Percentiles rank a stretch among this genome's conserved stretches.
Conservation (phyloP, 2,113 vertebrate genomes). For the Perca flavescens region DNA sequence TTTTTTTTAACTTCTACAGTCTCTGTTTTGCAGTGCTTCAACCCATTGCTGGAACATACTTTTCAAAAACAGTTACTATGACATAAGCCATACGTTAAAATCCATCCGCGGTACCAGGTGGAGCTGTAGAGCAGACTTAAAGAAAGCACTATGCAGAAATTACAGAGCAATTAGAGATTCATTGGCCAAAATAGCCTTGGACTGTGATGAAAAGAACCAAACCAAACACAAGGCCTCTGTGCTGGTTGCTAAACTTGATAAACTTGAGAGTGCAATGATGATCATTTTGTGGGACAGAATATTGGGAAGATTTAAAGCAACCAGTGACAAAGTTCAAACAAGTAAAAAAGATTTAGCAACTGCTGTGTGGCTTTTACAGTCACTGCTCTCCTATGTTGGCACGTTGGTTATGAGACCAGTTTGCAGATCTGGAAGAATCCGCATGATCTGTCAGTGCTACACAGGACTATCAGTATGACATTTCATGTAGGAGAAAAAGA, state of each 20-base stretch:
- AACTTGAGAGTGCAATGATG: not conserved
- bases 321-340: not conserved
- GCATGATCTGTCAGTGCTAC: too few relatives aligned
- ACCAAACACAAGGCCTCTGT: not conserved
- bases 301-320: not conserved
- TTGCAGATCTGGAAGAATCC: too few relatives aligned
- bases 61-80: not conserved
- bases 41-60: not conserved
- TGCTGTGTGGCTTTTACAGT: not conserved
- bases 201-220: too few relatives aligned
- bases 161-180: not conserved
- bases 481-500: too few relatives aligned
- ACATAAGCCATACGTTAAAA: not conserved
- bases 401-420: too few relatives aligned
- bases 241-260: not conserved
- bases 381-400: not conserved
- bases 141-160: not conserved
- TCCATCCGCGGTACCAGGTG: not conserved
- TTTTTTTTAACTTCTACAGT: not conserved
- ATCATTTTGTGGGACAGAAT: not conserved
- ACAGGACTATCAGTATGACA: too few relatives aligned
- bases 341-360: not conserved
- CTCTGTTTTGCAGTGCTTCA: not conserved
- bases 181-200: not conserved
- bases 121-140: not conserved